A percentile compares a stretch with the other conserved stretches of the same genome.
These are phyloP conservation scores for Ypsolopha sequella DNA, from an alignment of 2,888 invertebrate genomes.

Conservation along the genomic window DNA sequence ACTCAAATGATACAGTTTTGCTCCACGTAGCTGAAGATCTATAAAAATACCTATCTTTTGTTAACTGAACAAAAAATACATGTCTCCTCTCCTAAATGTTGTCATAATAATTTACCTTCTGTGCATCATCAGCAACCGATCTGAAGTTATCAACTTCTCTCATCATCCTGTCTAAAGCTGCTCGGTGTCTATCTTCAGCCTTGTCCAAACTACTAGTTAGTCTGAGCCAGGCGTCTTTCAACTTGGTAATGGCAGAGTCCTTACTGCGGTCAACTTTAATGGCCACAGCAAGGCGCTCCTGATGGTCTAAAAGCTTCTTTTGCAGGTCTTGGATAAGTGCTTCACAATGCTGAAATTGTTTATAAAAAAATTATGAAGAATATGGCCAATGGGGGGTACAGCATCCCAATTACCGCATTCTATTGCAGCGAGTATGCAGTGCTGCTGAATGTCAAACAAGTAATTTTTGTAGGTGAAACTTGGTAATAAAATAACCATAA, in stretches of 20 bases:
- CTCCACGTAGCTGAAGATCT: too few relatives aligned
- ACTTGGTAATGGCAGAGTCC: constrained; percentile 75
- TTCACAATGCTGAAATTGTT: constrained; percentile 77
- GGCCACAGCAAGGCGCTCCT: constrained; percentile 84
- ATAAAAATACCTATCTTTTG: too few relatives aligned
- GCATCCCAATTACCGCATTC: too few relatives aligned
- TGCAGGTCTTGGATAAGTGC: constrained; percentile 81
- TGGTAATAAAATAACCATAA: too few relatives aligned
- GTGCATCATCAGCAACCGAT: constrained; percentile 48
- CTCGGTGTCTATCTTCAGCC: constrained; percentile 56
- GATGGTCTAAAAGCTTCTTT: constrained; percentile 78
- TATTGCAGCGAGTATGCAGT: too few relatives aligned
- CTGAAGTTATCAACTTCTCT: constrained; percentile 64
- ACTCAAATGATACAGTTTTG: too few relatives aligned
- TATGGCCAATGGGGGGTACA: too few relatives aligned
- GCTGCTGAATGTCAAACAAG: too few relatives aligned
- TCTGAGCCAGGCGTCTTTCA: constrained; percentile 75
- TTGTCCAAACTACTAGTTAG: constrained; percentile 51
- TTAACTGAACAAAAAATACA: too few relatives aligned
- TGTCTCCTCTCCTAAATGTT: too few relatives aligned
- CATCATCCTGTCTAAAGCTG: constrained; percentile 57
- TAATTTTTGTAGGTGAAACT: too few relatives aligned
- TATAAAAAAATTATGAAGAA: neutral
- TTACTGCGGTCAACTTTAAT: constrained; percentile 82
- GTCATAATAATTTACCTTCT: constrained; percentile 34